phyloP scores from a whole-genome alignment of 2,797 vertebrate species.

The Onychomys torridus region DNA sequence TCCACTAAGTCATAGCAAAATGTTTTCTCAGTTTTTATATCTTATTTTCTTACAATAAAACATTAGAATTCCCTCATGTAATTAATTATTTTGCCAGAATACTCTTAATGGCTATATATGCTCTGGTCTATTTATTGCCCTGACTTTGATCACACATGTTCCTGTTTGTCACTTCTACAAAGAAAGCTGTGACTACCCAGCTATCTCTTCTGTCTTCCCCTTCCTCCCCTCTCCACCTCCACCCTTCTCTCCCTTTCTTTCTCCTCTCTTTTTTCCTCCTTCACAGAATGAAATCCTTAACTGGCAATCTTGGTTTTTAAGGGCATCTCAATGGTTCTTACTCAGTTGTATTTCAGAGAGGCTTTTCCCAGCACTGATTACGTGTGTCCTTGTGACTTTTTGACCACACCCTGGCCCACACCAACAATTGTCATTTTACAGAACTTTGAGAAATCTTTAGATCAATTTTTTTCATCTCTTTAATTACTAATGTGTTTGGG shows the following conservation, averaged over 20 bases:
- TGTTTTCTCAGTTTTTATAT: conserved; percentile 44
- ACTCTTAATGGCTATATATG: not conserved
- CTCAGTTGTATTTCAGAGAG: not conserved
- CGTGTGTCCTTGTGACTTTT: not conserved
- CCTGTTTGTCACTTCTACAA: not conserved
- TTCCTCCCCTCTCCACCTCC: not conserved
- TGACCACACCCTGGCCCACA: not conserved
- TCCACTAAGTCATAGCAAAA: not conserved
- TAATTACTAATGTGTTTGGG: conserved; percentile 42
- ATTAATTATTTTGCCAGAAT: conserved; percentile 14
- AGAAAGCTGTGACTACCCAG: conserved; percentile 1
- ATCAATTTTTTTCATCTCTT: conserved; percentile 25
- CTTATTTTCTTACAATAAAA: not conserved
- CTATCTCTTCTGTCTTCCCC: not conserved
- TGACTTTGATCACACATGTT: not conserved
- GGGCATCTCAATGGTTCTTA: not conserved
- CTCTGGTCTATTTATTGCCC: not conserved
- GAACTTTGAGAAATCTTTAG: conserved; percentile 6
- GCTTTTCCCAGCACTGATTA: not conserved
- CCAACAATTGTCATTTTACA: not conserved
- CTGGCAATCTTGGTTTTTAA: not conserved
- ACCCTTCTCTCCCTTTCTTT: not conserved
- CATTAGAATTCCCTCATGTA: conserved; percentile 15
- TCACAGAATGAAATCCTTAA: not conserved
- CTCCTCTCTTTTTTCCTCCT: not conserved